A percentile compares a stretch with the other conserved stretches of the same genome.
phyloP scores from a whole-genome alignment of 2,797 vertebrate species.

The Sebastes baramenuke region DNA sequence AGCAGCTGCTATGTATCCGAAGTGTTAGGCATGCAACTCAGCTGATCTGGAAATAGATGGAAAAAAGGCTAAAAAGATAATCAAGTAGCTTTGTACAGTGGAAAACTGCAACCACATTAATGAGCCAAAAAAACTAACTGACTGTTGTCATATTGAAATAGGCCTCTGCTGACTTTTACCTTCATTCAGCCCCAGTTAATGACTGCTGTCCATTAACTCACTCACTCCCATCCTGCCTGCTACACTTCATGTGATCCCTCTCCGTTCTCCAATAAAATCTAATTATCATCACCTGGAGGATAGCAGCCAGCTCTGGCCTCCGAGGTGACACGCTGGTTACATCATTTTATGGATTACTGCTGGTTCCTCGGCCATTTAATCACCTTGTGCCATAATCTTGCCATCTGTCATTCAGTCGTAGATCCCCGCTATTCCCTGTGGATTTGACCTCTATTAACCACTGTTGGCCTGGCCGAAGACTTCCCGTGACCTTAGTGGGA shows the following conservation, averaged over 20 bases:
- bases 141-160: background rate
- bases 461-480: slow-evolving; percentile 10
- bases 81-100: background rate
- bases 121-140: background rate
- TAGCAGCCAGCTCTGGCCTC: slow-evolving; percentile 26
- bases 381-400: slow-evolving; percentile 50
- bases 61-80: background rate
- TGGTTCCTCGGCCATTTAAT: slow-evolving; percentile 53
- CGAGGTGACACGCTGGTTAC: slow-evolving; percentile 58
- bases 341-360: slow-evolving; percentile 68
- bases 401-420: slow-evolving; percentile 57
- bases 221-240: background rate
- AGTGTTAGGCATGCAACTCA: background rate
- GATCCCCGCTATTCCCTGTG: slow-evolving; percentile 35
- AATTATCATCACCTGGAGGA: slow-evolving; percentile 57
- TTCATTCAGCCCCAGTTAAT: slow-evolving; percentile 18
- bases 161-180: background rate
- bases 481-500: slow-evolving; percentile 31
- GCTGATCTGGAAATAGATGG: background rate
- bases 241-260: slow-evolving; percentile 22
- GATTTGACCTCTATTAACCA: slow-evolving; percentile 59
- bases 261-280: slow-evolving; percentile 57
- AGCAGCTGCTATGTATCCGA: background rate
- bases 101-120: slow-evolving; percentile 2
- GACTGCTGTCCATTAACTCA: slow-evolving; percentile 33